Base-by-base conservation (phyloP, 64 coral and sea anemone species). In the Stichodactyla helianthus region DNA sequence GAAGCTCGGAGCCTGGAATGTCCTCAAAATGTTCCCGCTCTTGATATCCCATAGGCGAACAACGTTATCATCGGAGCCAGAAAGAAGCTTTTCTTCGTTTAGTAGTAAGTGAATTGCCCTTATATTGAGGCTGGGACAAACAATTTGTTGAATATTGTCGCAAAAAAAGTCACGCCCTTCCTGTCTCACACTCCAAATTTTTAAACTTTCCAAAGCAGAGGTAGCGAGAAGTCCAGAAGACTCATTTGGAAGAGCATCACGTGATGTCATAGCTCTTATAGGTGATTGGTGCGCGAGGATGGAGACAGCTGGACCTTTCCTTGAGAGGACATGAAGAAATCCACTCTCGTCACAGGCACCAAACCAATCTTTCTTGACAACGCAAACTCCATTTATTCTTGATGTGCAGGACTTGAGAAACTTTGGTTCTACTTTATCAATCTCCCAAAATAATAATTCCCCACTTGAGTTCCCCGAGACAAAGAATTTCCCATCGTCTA, bases 31-130 rank as follows among this genome's bases (percentile, higher is more conserved):
- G 4, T 71, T 71, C n/a, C 8, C 23, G n/a, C n/a, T 6, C n/a
- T 71, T 12, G 19, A 71, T n/a, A n/a, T 71, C 67, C 79, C 60
- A 89, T 20, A 83, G 88, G 3, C 59, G 55, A 52, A 89, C 67
- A 16, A 71, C 27, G 53, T 89, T 89, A 68, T 89, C 82, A 77
- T 54, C 65, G 15, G 88, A 89, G 64, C 80, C 88, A 10, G 88
- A 70, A 77, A 84, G 19, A 6, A 89, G 11, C 60, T 60, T 59
- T 25, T 55, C 62, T 27, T 68, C 50, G 68, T 51, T 80, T 23
- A 52, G 88, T 1, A 28, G 54, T 70, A 83, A 89, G 12, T 20
- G 2, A 53, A 82, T 8, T 53, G 79, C 52, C 26, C 67, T 71
- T 26, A 71, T 26, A 10, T 71, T 23, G 4, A 71, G n/a, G 26